Evolutionary conservation across 2,113 vertebrate species (phyloP), one percentile per base, ranked within the genome.

Genomic region (Aegithalos caudatus): DNA sequence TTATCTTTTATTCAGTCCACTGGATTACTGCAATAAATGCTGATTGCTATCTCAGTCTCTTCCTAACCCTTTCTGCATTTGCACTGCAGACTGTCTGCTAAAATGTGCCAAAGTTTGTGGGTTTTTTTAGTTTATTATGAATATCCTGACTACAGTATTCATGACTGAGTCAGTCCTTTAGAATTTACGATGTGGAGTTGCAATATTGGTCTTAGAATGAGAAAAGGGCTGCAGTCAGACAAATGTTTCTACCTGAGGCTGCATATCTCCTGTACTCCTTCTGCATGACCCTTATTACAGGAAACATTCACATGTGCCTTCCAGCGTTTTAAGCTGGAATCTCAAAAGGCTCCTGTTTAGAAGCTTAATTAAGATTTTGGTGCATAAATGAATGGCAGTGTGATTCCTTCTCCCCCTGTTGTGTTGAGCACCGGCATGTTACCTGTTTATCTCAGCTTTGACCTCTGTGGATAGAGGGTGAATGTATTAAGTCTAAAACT

Each of bases 1-100:
- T 92, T 92, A 67, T 80, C 54, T 87, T 82, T 85, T 92, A 60
- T 91, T 80, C 66, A 86, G 51, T 92, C 72, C 54, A 53, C 62
- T 35, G 47, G 11, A 69, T 61, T 92, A 56, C 79, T 83, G 67
- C 71, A 66, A 15, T 84, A 94, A 95, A 77, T 45, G 51, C 76
- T 84, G 64, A 79, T 67, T 92, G 22, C 29, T 73, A 1, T 53
- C 28, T 77, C 50, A 38, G 50, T 45, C 31, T 90, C 16, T 53
- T 72, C 80, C 73, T 50, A 48, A 38, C 7, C 5, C 40, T 7
- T 61, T 72, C 69, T 81, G 47, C 48, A 35, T 76, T 77, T 61
- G 23, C 44, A 17, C 33, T 87, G 61, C 45, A 76, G 51, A 57
- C 76, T 82, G 47, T 66, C 81, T 74, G n/a, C 57, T 82, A 48